Evolutionary conservation across 2,888 invertebrate species (phyloP).

Genomic region (Hoplodrina ambigua): DNA sequence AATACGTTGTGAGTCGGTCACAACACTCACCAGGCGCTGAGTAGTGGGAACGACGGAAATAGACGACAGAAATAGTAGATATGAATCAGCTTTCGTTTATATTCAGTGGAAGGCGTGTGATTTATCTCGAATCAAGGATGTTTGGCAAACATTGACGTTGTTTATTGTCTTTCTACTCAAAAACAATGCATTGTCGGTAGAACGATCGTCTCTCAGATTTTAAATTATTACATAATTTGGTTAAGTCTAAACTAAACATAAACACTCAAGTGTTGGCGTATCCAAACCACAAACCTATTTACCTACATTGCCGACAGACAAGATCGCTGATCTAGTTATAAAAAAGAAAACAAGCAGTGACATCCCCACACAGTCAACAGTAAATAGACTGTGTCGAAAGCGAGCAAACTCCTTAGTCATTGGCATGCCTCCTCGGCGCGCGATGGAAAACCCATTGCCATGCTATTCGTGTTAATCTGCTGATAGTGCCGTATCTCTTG

Average conservation of each 20-base stretch:
- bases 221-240: conserved; percentile 4
- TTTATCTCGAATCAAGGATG: conserved; percentile 20
- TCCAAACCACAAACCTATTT: conserved; percentile 22
- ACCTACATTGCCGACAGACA: conserved; percentile 6
- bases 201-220: neutral
- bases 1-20: conserved; percentile 31
- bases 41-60: conserved; percentile 37
- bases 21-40: conserved; percentile 15
- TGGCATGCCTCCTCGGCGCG: conserved; percentile 30
- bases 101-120: conserved; percentile 14
- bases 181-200: neutral
- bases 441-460: conserved; percentile 61
- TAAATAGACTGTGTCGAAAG: conserved; percentile 16
- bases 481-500: conserved; percentile 73
- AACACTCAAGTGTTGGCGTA: conserved; percentile 2
- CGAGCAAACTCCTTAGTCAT: conserved; percentile 33
- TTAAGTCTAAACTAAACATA: conserved; percentile 14
- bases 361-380: neutral
- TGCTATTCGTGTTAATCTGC: conserved; percentile 68
- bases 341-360: conserved; percentile 15
- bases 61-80: conserved; percentile 39
- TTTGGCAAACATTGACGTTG: conserved; percentile 20
- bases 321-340: conserved; percentile 1
- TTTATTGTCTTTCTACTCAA: neutral
- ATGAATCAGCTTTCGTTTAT: conserved; percentile 30